A percentile compares a stretch with the other conserved stretches of the same genome.
These are phyloP conservation scores for Apodemus sylvaticus DNA, from an alignment of 2,113 vertebrate genomes.

Conservation along the genomic window DNA sequence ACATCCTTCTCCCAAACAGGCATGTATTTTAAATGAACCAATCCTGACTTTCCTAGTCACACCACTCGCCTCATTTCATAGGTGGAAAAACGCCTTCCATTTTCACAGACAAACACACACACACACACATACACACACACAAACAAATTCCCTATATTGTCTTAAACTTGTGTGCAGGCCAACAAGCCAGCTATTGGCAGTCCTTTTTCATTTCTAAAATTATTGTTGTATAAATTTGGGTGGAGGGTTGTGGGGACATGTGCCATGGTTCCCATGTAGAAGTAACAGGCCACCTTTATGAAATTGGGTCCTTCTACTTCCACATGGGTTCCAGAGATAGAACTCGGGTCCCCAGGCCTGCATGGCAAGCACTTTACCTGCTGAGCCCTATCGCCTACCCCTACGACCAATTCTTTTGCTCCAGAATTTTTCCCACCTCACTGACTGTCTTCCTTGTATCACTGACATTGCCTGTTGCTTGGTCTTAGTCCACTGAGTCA, in stretches of 20 bases:
- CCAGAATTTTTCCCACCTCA: rapidly evolving
- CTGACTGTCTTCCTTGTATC: not conserved
- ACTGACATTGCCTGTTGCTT: rapidly evolving
- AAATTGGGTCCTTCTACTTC: no score
- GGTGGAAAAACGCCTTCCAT: not conserved
- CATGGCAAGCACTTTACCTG: not conserved
- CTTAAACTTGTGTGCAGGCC: not conserved
- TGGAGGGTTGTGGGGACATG: no score
- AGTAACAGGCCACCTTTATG: not conserved
- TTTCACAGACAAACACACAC: not conserved
- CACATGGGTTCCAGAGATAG: not conserved
- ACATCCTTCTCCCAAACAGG: not conserved
- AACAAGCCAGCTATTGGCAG: rapidly evolving
- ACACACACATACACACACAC: no score
- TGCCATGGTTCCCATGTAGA: no score
- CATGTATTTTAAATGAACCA: not conserved
- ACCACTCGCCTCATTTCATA: not conserved
- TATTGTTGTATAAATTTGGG: not conserved
- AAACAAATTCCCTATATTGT: not conserved
- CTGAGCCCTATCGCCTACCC: not conserved
- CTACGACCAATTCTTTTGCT: not conserved
- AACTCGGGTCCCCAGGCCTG: not conserved
- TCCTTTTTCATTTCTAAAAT: not conserved
- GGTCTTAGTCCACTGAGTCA: no score
- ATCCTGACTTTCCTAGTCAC: not conserved